Base-by-base conservation (phyloP, 2,797 vertebrate genomes). In the Xerus rutilus region DNA sequence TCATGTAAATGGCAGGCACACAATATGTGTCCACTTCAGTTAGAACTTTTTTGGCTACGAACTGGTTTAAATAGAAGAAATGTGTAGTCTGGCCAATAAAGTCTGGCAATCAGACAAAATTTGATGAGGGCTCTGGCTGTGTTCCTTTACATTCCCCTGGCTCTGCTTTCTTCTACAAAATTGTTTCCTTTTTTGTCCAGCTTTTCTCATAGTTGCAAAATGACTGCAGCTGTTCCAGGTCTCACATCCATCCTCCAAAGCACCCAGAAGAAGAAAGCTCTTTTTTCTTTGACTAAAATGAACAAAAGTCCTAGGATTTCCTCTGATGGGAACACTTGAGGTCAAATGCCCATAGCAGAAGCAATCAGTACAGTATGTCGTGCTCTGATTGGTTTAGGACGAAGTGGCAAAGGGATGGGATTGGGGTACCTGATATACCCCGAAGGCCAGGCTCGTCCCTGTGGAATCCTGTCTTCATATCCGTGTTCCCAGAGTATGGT, bases 51-150 rank as follows among this genome's bases (percentile, higher is more conserved):
- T 59, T 12, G 30, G 32, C 18, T 67, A 49, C 28, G 84, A 28
- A 84, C 67, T 67, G 64, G 45, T 70, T 89, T 87, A 93, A 81
- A 45, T 32, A 74, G 74, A 76, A 79, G 93, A 57, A 76, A 70
- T 17, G 14, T 15, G 23, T 45, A 73, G 54, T n/a, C n/a, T 57
- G 47, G 73, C 43, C 72, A 88, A 35, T 25, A 25, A 30, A 59
- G 72, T 84, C 76, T 91, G 54, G 65, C 79, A 62, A 30, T 13
- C 0, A 0, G 5, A 86, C 83, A 76, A 65, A 57, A 57, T 77
- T 57, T 84, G 86, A 64, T 70, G 85, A 39, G 45, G 8, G 39
- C 2, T 4, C 35, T 39, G 35, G 45, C 30, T 67, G 39, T 49
- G 23, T 52, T 47, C 47, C 54, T 70, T 69, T 32, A 25, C 14